These are phyloP conservation scores for Etheostoma nigrum DNA, from an alignment of 2,797 vertebrate species.

Conservation along the genomic window DNA sequence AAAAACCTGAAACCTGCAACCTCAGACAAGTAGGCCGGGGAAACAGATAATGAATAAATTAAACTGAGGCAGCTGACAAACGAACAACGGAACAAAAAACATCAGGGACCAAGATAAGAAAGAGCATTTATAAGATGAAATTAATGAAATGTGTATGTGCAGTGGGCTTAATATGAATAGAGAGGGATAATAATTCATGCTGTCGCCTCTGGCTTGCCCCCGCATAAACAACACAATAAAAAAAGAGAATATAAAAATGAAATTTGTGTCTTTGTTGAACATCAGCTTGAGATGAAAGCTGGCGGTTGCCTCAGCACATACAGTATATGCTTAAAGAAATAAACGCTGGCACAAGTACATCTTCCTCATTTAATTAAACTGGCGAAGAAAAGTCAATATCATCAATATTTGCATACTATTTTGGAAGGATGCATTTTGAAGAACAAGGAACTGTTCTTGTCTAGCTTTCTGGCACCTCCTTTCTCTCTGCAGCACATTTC, in stretches of 20 bases:
- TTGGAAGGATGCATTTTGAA: slow-evolving; percentile 7
- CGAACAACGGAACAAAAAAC: slow-evolving; percentile 26
- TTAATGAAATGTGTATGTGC: slow-evolving; percentile 72
- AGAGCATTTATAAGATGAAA: slow-evolving; percentile 59
- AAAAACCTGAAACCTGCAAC: slow-evolving; percentile 47
- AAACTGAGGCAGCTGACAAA: slow-evolving; percentile 64
- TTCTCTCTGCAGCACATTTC: slow-evolving; percentile 19
- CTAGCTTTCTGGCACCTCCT: slow-evolving; percentile 5
- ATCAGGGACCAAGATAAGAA: slow-evolving; percentile 61
- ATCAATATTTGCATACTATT: slow-evolving; percentile 20
- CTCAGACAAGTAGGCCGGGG: slow-evolving; percentile 22
- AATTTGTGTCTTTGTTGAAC: slow-evolving; percentile 59
- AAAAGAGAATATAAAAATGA: slow-evolving; percentile 59
- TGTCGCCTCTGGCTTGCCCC: slow-evolving; percentile 34
- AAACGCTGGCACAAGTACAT: slow-evolving; percentile 31
- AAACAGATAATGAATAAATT: slow-evolving; percentile 65
- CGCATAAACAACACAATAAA: slow-evolving; percentile 60
- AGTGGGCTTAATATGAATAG: slow-evolving; percentile 42
- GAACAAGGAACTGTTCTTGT: slow-evolving; percentile 21
- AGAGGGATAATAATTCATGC: slow-evolving; percentile 61
- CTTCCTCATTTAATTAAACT: slow-evolving; percentile 55
- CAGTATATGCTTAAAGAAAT: slow-evolving; percentile 30
- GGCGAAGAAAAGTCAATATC: slow-evolving; percentile 2
- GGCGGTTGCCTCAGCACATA: not conserved
- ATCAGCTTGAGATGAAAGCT: slow-evolving; percentile 51